Evolutionary conservation across 2,113 vertebrate genomes (phyloP).

Genomic region (Aptenodytes patagonicus): DNA sequence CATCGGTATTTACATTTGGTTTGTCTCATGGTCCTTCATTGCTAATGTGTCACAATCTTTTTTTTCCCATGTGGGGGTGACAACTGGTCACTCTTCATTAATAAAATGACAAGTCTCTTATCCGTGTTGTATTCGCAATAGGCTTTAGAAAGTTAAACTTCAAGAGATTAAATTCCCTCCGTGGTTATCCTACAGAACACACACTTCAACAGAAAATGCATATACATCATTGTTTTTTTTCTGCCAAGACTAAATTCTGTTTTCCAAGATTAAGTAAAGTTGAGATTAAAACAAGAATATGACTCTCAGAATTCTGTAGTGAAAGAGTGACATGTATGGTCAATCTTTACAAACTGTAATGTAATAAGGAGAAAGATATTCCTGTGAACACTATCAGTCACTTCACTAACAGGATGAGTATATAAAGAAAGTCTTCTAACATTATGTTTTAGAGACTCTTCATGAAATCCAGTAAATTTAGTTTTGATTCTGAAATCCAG

Average conservation of each 20-base stretch:
- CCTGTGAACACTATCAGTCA: not conserved
- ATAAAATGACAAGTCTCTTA: constrained; percentile 75
- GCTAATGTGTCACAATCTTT: constrained; percentile 73
- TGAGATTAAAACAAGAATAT: not conserved
- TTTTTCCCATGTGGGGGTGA: constrained; percentile 67
- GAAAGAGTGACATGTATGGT: not conserved
- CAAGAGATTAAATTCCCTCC: constrained; percentile 48
- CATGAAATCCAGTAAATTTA: not conserved
- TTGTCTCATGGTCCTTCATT: constrained; percentile 76
- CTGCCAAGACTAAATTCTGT: not conserved
- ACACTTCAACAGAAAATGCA: not conserved
- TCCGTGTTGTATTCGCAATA: constrained; percentile 6
- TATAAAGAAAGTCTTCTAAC: not conserved
- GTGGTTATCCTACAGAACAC: not conserved
- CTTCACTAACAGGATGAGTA: not conserved
- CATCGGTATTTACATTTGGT: constrained; percentile 77
- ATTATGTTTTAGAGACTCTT: not conserved
- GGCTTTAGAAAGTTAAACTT: constrained; percentile 61
- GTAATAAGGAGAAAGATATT: not conserved
- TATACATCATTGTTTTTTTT: not conserved
- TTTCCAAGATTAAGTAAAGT: not conserved
- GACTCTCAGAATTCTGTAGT: not conserved
- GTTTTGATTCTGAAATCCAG: not conserved
- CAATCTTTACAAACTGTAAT: not conserved
- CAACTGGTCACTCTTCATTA: constrained; percentile 84